phyloP scores from a whole-genome alignment of 2,797 vertebrate species.

The Tapirus indicus region DNA sequence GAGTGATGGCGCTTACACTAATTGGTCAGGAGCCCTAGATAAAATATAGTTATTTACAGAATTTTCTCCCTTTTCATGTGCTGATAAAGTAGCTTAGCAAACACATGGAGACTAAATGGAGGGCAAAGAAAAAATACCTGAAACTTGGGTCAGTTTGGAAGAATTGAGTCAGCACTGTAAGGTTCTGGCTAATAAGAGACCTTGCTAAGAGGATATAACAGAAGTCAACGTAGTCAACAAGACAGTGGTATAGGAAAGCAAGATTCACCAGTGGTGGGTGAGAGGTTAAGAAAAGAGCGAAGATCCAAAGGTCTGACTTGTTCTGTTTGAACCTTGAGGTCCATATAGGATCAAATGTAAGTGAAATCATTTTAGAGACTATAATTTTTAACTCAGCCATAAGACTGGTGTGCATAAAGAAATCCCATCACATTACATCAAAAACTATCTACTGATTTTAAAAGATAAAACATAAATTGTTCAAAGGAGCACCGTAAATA shows the following conservation, averaged over 20 bases:
- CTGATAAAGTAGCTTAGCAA: conserved; percentile 73
- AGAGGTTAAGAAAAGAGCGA: conserved; percentile 67
- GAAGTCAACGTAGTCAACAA: conserved; percentile 61
- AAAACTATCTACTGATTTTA: conserved; percentile 79
- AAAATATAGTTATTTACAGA: conserved; percentile 81
- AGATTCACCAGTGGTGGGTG: conserved; percentile 1
- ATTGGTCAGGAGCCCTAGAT: conserved; percentile 74
- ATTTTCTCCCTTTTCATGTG: conserved; percentile 55
- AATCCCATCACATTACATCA: conserved; percentile 76
- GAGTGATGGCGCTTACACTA: conserved; percentile 73
- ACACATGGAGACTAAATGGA: not conserved
- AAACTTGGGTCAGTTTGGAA: conserved; percentile 36
- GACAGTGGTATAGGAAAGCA: conserved; percentile 35
- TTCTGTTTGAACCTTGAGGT: conserved; percentile 76
- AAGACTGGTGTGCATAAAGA: conserved; percentile 79
- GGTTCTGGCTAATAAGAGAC: conserved; percentile 76
- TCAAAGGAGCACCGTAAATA: conserved; percentile 77
- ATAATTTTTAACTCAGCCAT: conserved; percentile 84
- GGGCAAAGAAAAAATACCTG: conserved; percentile 25
- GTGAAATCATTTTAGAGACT: conserved; percentile 84
- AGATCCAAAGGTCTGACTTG: conserved; percentile 73
- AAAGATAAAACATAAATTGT: conserved; percentile 80
- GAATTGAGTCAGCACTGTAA: conserved; percentile 68
- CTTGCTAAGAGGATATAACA: conserved; percentile 4
- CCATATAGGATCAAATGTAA: conserved; percentile 84